Conservation (phyloP, 2,888 invertebrate genomes). For the Lithosia quadra region DNA sequence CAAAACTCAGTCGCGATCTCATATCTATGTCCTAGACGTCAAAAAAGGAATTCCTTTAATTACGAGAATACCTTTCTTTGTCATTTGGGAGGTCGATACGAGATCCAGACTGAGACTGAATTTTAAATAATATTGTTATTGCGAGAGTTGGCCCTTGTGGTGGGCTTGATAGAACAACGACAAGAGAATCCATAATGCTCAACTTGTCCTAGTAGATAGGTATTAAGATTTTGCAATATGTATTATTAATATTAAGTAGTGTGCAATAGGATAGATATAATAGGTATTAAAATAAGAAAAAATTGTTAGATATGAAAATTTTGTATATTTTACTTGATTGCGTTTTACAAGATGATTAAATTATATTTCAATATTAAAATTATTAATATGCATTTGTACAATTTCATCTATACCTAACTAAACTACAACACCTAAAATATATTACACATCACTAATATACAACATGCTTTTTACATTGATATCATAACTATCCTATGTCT, state of each 20-base stretch:
- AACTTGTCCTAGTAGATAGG: not conserved
- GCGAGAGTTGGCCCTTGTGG: too few relatives aligned
- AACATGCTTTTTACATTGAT: conserved; percentile 84
- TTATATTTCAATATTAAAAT: conserved; percentile 82
- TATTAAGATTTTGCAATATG: not conserved
- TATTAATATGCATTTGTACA: conserved; percentile 86
- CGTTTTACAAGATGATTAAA: conserved; percentile 86
- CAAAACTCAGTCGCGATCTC: too few relatives aligned
- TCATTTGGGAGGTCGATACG: too few relatives aligned
- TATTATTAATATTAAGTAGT: not conserved
- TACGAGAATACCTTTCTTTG: too few relatives aligned
- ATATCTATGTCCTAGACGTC: too few relatives aligned
- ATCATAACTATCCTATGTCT: conserved; percentile 66
- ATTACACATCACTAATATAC: conserved; percentile 84
- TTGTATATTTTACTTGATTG: conserved; percentile 86
- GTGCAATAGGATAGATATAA: not conserved
- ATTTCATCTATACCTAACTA: conserved; percentile 85
- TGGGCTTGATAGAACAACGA: too few relatives aligned
- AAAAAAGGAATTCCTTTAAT: too few relatives aligned
- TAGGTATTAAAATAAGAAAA: conserved; percentile 50
- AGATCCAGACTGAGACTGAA: too few relatives aligned
- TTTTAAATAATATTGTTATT: too few relatives aligned
- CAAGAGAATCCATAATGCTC: too few relatives aligned
- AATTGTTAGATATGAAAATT: conserved; percentile 76
- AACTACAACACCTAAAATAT: conserved; percentile 82